Percentiles rank a stretch among this genome's conserved stretches.
Conservation (phyloP, 2,797 vertebrate genomes). For the Diplodus sargus region DNA sequence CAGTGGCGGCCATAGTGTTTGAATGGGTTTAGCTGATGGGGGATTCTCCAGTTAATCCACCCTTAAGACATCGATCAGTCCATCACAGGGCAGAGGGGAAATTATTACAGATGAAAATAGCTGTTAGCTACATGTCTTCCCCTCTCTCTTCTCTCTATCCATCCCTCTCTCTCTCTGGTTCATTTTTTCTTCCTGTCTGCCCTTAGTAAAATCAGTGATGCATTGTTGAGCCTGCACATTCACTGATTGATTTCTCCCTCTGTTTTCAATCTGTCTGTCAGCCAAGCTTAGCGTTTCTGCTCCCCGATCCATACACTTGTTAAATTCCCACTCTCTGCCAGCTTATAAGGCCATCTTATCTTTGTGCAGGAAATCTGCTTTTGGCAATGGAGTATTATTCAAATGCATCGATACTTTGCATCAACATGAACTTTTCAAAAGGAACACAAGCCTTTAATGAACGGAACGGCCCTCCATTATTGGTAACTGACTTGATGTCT, state of each 20-base stretch:
- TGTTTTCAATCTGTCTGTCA: slow-evolving; percentile 77
- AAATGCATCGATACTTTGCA: slow-evolving; percentile 44
- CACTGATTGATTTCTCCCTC: slow-evolving; percentile 77
- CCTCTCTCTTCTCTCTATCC: slow-evolving; percentile 54
- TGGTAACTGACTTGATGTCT: not conserved
- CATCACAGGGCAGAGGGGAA: slow-evolving; percentile 57
- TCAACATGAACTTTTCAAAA: slow-evolving; percentile 32
- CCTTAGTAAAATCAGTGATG: slow-evolving; percentile 69
- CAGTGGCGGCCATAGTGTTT: slow-evolving; percentile 46
- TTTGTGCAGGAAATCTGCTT: slow-evolving; percentile 43
- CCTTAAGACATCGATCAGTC: slow-evolving; percentile 63
- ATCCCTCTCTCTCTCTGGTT: slow-evolving; percentile 52
- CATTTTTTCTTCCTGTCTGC: slow-evolving; percentile 47
- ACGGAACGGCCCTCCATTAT: not conserved
- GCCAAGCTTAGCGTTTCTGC: slow-evolving; percentile 58
- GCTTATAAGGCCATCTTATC: slow-evolving; percentile 60
- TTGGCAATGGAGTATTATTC: slow-evolving; percentile 42
- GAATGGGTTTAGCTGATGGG: slow-evolving; percentile 57
- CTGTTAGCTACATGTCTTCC: slow-evolving; percentile 37
- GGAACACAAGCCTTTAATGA: slow-evolving; percentile 16
- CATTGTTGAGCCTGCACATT: slow-evolving; percentile 71
- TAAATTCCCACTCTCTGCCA: slow-evolving; percentile 58
- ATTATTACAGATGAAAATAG: slow-evolving; percentile 68
- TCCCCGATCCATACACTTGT: slow-evolving; percentile 66
- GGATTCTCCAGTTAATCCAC: slow-evolving; percentile 65